Evolutionary conservation across 2,888 invertebrate genomes (phyloP).

Genomic region (Auanema freiburgensis): DNA sequence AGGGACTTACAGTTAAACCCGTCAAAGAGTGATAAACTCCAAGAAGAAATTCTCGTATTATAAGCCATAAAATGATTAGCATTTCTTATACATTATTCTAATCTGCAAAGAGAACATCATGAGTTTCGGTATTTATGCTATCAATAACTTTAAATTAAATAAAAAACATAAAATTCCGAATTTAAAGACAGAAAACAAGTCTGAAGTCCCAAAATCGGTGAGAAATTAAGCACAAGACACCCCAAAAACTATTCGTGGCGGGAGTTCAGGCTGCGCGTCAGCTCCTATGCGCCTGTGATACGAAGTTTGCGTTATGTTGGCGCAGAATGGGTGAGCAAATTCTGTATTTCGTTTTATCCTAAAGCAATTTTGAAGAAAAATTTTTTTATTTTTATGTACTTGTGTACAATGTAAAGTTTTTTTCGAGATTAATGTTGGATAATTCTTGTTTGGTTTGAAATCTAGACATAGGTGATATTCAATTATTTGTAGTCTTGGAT

Average conservation of each 20-base stretch:
- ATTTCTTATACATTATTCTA: slow-evolving; percentile 7
- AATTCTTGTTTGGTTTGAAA: not conserved
- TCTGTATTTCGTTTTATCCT: not conserved
- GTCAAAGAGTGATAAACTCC: no score
- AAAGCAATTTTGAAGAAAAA: slow-evolving; percentile 1
- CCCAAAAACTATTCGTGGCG: slow-evolving; percentile 3
- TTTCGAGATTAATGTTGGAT: slow-evolving; percentile 7
- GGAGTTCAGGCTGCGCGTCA: slow-evolving; percentile 9
- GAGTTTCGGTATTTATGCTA: not conserved
- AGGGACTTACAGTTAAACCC: no score
- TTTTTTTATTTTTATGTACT: not conserved
- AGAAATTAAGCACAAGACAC: not conserved
- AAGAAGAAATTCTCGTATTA: no score
- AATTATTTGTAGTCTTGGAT: slow-evolving; percentile 42
- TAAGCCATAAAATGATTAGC: slow-evolving; percentile 1
- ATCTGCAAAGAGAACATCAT: not conserved
- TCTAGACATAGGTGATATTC: not conserved
- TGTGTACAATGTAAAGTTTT: not conserved
- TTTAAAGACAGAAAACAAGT: not conserved
- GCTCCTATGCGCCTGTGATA: slow-evolving; percentile 3
- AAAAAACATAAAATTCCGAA: not conserved
- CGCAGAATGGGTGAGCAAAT: not conserved
- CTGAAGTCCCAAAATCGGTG: not conserved
- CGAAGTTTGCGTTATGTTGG: slow-evolving; percentile 6
- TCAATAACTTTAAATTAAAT: not conserved